Evolutionary conservation across 2,888 invertebrate genomes (phyloP).

Genomic region (Epirrita christyi): DNA sequence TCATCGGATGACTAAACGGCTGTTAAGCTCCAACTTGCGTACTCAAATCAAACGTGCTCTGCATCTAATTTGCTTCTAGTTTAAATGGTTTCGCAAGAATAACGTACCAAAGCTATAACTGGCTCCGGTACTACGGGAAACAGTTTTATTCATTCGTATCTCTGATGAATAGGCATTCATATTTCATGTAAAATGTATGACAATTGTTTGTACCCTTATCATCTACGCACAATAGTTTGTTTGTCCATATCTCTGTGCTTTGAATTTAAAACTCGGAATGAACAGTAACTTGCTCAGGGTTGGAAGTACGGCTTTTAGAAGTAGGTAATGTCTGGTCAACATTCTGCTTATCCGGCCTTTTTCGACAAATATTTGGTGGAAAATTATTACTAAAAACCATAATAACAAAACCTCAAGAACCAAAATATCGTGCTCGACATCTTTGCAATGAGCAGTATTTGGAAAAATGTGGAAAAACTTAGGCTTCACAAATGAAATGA

Average conservation of each 20-base stretch:
- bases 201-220: conserved; percentile 37
- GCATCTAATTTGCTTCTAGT: too few relatives aligned
- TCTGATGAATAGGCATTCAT: conserved; percentile 29
- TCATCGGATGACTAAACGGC: too few relatives aligned
- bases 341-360: not conserved
- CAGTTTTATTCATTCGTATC: conserved; percentile 23
- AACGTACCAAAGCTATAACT: not conserved
- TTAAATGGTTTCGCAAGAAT: too few relatives aligned
- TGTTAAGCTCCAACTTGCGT: too few relatives aligned
- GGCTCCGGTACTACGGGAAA: conserved; percentile 13
- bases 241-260: conserved; percentile 33
- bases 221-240: conserved; percentile 38
- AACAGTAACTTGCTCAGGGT: not conserved
- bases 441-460: too few relatives aligned
- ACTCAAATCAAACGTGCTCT: too few relatives aligned
- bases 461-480: too few relatives aligned
- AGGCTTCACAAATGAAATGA: too few relatives aligned
- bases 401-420: not conserved
- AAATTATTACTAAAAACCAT: not conserved
- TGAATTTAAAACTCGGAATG: conserved; percentile 29
- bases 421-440: too few relatives aligned
- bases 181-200: conserved; percentile 29
- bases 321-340: not conserved
- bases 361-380: not conserved
- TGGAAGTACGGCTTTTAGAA: not conserved